These are phyloP conservation scores for Pheosia tremula DNA, from an alignment of 2,888 invertebrate genomes.

Conservation along the genomic window DNA sequence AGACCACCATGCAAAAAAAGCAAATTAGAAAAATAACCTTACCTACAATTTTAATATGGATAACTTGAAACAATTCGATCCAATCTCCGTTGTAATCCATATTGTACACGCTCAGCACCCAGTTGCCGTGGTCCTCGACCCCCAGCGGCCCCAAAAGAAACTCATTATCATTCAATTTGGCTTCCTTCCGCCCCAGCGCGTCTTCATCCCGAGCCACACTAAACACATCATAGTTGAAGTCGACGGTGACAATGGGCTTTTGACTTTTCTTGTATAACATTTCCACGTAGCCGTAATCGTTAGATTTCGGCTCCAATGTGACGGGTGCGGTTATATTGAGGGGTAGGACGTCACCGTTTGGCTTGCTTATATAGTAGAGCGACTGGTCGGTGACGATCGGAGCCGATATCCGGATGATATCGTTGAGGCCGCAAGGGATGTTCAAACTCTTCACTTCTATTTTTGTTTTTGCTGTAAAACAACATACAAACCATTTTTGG, in stretches of 20 bases:
- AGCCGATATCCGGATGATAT: slow-evolving; percentile 56
- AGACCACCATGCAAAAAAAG: too few relatives aligned
- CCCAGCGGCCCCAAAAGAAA: slow-evolving; percentile 65
- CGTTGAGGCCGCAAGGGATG: slow-evolving; percentile 49
- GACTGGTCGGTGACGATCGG: slow-evolving; percentile 47
- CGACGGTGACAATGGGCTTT: slow-evolving; percentile 19
- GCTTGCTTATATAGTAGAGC: slow-evolving; percentile 54
- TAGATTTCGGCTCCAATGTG: slow-evolving; percentile 7
- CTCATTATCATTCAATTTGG: slow-evolving; percentile 50
- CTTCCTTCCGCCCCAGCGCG: slow-evolving; percentile 16
- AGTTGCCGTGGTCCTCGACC: slow-evolving; percentile 67
- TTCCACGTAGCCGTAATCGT: slow-evolving; percentile 7
- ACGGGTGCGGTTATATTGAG: slow-evolving; percentile 39
- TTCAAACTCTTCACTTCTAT: slow-evolving; percentile 51
- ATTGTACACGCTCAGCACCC: slow-evolving; percentile 64
- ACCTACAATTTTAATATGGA: slow-evolving; percentile 66
- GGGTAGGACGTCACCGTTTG: slow-evolving; percentile 53
- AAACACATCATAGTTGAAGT: slow-evolving; percentile 37
- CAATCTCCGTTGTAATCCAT: slow-evolving; percentile 47
- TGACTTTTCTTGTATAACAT: slow-evolving; percentile 16
- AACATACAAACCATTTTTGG: too few relatives aligned
- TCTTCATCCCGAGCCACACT: slow-evolving; percentile 28
- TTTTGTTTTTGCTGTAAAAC: slow-evolving; percentile 59
- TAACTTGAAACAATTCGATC: slow-evolving; percentile 67
- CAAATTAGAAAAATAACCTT: slow-evolving; percentile 20